Percentiles rank a stretch among this genome's conserved stretches.
These are phyloP conservation scores for Nomada lathburiana DNA, from an alignment of 2,888 invertebrate species.

Conservation along the genomic window DNA sequence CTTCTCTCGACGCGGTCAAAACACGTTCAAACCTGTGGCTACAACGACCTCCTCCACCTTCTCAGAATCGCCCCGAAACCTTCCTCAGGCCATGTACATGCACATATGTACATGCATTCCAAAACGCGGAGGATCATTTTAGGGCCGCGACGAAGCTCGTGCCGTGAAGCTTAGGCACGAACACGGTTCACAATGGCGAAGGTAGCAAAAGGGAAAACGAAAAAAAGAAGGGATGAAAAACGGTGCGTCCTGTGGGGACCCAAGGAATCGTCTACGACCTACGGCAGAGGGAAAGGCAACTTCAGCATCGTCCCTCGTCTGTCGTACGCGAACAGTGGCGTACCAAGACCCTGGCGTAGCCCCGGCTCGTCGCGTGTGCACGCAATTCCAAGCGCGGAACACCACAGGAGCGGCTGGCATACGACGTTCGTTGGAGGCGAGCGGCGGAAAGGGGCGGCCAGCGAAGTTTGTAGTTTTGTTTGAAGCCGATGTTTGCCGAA, in stretches of 20 bases:
- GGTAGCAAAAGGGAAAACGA: too few species aligned
- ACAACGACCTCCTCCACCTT: neutral
- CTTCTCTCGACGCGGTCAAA: neutral
- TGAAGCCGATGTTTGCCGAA: conserved; percentile 78
- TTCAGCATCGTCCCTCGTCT: neutral
- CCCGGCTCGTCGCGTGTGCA: conserved; percentile 11
- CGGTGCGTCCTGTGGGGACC: too few species aligned
- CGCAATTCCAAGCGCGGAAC: conserved; percentile 35
- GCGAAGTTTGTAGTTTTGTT: conserved; percentile 74
- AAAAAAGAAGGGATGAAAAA: too few species aligned
- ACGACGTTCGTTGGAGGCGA: conserved; percentile 25
- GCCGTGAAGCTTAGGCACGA: too few species aligned
- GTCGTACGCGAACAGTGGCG: neutral
- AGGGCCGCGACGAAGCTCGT: too few species aligned
- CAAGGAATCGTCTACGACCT: too few species aligned
- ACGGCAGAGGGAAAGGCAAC: neutral
- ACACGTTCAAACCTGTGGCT: conserved; percentile 3
- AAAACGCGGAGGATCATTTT: too few species aligned
- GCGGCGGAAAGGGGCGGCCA: conserved; percentile 34
- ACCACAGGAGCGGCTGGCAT: conserved; percentile 36
- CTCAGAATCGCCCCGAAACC: neutral
- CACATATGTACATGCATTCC: too few species aligned
- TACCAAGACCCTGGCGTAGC: neutral
- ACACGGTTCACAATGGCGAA: too few species aligned
- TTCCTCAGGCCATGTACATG: too few species aligned